These are phyloP conservation scores for Polypterus senegalus DNA, from an alignment of 2,113 vertebrate genomes.

Conservation along the genomic window DNA sequence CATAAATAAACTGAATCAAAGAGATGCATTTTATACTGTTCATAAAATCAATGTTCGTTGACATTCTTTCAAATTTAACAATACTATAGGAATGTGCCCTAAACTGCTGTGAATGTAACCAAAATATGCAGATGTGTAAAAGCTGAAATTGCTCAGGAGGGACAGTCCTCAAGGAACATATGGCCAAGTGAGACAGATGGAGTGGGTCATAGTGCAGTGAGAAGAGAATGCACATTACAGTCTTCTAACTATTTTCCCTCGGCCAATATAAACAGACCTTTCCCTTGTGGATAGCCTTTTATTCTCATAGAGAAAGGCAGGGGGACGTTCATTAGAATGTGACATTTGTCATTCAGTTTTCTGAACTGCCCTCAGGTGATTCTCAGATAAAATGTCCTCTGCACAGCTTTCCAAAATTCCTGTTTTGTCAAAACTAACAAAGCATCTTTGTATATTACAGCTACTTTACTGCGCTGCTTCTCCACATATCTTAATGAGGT, in stretches of 20 bases:
- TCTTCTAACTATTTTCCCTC: constrained; percentile 22
- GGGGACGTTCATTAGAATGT: constrained; percentile 18
- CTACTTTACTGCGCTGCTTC: no score
- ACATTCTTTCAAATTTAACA: no score
- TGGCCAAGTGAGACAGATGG: constrained; percentile 49
- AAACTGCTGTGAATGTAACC: constrained; percentile 22
- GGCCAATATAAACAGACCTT: constrained; percentile 27
- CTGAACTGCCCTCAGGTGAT: constrained; percentile 25
- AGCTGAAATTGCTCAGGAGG: constrained; percentile 23
- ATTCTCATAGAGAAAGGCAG: constrained; percentile 14
- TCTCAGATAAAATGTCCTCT: constrained; percentile 15
- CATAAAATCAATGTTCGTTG: no score
- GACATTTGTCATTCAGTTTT: constrained; percentile 22
- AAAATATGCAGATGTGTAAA: constrained; percentile 28
- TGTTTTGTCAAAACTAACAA: no score
- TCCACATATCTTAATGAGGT: no score
- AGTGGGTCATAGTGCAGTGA: constrained; percentile 36
- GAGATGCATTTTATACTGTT: no score
- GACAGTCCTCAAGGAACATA: constrained; percentile 32
- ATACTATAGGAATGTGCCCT: constrained; percentile 24
- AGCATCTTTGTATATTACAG: no score
- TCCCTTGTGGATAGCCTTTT: constrained; percentile 24
- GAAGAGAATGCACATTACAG: constrained; percentile 27
- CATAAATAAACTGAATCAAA: no score
- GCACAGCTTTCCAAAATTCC: no score